Evolutionary conservation across 1,140 invertebrate species (phyloP).

Genomic region (Mylabris phalerata): DNA sequence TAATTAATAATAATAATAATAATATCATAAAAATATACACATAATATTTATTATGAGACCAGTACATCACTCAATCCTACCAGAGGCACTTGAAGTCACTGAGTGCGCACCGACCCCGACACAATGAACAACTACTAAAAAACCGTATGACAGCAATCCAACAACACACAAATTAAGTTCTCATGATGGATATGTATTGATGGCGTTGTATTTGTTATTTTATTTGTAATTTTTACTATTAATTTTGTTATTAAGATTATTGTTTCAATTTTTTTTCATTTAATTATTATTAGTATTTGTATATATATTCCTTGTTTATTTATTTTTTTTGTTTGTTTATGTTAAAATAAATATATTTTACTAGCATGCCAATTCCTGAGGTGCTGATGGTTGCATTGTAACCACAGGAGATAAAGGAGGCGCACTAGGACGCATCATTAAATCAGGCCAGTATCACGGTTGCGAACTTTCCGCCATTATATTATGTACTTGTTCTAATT

Average conservation of each 20-base stretch:
- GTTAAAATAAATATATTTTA: conserved; percentile 19
- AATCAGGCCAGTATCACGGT: conserved; percentile 56
- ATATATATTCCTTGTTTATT: too few species aligned
- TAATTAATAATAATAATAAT: too few species aligned
- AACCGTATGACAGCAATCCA: conserved; percentile 39
- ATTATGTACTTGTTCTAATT: conserved; percentile 91
- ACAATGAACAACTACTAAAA: conserved; percentile 41
- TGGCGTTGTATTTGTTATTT: not conserved
- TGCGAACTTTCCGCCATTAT: conserved; percentile 86
- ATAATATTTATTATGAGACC: conserved; percentile 27
- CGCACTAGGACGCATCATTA: conserved; percentile 35
- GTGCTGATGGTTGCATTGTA: conserved; percentile 31
- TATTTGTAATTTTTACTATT: not conserved
- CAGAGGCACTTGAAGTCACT: conserved; percentile 43
- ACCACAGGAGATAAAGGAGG: conserved; percentile 33
- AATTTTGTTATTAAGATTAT: not conserved
- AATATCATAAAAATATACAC: conserved; percentile 20
- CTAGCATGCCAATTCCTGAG: conserved; percentile 43
- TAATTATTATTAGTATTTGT: too few species aligned
- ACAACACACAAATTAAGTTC: conserved; percentile 39
- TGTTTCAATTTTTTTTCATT: too few species aligned
- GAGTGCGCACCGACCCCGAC: conserved; percentile 39
- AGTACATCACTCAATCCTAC: conserved; percentile 40
- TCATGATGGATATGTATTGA: conserved; percentile 38
- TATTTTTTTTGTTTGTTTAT: not conserved